Conservation (phyloP, 2,113 vertebrate species). For the Fulica atra region DNA sequence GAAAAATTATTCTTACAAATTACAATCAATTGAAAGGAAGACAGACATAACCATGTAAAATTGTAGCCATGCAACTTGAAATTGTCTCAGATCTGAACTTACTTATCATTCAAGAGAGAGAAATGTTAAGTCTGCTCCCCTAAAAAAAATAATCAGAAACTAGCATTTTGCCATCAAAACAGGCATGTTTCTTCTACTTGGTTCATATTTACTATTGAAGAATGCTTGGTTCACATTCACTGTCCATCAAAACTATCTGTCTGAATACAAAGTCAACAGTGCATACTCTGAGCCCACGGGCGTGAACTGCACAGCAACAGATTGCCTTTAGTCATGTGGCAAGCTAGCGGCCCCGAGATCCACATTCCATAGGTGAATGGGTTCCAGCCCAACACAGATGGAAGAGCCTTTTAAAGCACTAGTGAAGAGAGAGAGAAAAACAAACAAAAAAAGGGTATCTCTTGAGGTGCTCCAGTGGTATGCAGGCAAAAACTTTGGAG, state of each 20-base stretch:
- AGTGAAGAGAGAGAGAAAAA: constrained; percentile 51
- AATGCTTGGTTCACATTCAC: background rate
- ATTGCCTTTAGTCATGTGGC: constrained; percentile 43
- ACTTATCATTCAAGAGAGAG: background rate
- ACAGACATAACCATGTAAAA: background rate
- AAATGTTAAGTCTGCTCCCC: background rate
- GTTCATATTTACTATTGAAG: background rate
- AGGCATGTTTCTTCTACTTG: background rate
- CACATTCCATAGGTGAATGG: constrained; percentile 56
- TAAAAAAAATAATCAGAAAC: background rate
- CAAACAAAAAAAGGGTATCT: constrained; percentile 9
- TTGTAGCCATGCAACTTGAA: background rate
- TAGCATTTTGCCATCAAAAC: background rate
- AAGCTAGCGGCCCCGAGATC: constrained; percentile 34
- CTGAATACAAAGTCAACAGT: constrained; percentile 35
- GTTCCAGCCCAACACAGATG: constrained; percentile 63
- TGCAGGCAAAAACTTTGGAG: background rate
- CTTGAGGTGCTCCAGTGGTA: constrained; percentile 19
- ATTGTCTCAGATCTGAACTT: background rate
- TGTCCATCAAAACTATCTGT: constrained; percentile 1
- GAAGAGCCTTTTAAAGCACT: constrained; percentile 64
- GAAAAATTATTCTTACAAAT: background rate
- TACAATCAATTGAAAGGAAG: background rate
- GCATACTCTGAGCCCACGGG: constrained; percentile 41
- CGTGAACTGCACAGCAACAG: constrained; percentile 23